Conservation (phyloP, 1,140 invertebrate species). For the Orchesella cincta region DNA sequence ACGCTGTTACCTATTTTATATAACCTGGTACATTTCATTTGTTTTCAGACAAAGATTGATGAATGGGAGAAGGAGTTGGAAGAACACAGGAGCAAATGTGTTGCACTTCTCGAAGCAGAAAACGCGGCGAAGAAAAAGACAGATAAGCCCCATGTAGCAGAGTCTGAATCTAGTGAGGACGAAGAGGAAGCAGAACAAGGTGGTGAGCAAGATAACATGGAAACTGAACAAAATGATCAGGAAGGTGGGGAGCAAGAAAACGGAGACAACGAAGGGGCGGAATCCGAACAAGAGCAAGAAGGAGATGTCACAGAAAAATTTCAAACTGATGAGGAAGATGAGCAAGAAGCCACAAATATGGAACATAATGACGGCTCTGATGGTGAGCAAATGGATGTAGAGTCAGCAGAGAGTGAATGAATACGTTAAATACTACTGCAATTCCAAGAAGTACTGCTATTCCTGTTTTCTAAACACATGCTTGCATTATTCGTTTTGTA, state of each 20-base stretch:
- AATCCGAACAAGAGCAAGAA: no score
- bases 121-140: neutral
- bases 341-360: neutral
- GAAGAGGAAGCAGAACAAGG: neutral
- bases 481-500: no score
- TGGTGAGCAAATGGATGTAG: slow-evolving; percentile 12
- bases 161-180: neutral
- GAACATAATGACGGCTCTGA: no score
- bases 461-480: no score
- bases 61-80: slow-evolving; percentile 42
- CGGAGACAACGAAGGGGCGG: slow-evolving; percentile 23
- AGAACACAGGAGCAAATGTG: slow-evolving; percentile 33
- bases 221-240: neutral
- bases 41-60: slow-evolving; percentile 39
- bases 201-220: neutral
- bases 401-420: no score
- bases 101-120: slow-evolving; percentile 26
- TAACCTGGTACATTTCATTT: neutral
- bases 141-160: neutral
- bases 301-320: neutral
- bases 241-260: neutral
- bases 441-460: no score
- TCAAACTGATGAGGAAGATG: slow-evolving; percentile 1
- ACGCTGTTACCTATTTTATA: neutral
- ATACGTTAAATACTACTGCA: no score